Evolutionary conservation across 2,888 invertebrate genomes (phyloP).

Genomic region (Metellina segmentata): DNA sequence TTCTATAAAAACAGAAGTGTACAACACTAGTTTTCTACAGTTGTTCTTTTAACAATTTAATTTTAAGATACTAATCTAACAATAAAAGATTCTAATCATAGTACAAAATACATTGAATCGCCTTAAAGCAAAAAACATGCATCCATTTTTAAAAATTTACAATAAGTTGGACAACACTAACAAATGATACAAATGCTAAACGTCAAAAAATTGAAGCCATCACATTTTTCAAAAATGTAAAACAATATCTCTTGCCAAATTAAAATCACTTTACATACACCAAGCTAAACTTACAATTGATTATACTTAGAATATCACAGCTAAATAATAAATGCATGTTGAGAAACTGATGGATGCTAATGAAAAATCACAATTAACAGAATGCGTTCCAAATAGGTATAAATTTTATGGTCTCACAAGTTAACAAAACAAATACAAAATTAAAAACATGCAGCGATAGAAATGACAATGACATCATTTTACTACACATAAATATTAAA

Average conservation of each 20-base stretch:
- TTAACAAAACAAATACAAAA: neutral
- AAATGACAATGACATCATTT: neutral
- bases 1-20: neutral
- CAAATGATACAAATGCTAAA: constrained; percentile 7
- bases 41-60: neutral
- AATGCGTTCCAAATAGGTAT: neutral
- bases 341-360: constrained; percentile 32
- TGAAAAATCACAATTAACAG: constrained; percentile 27
- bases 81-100: constrained; percentile 41
- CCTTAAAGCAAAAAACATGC: constrained; percentile 53
- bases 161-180: constrained; percentile 27
- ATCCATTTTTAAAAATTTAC: constrained; percentile 5
- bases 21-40: neutral
- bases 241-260: neutral
- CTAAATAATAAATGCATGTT: constrained; percentile 73
- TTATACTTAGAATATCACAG: constrained; percentile 66
- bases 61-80: constrained; percentile 27
- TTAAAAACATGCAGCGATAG: neutral
- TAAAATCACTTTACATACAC: constrained; percentile 5
- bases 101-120: constrained; percentile 47
- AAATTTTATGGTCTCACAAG: neutral
- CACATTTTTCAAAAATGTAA: neutral
- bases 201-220: neutral
- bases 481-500: constrained; percentile 16
- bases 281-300: constrained; percentile 45